Evolutionary conservation across 2,888 invertebrate genomes (phyloP).

Genomic region (Rhorus exstirpatorius): DNA sequence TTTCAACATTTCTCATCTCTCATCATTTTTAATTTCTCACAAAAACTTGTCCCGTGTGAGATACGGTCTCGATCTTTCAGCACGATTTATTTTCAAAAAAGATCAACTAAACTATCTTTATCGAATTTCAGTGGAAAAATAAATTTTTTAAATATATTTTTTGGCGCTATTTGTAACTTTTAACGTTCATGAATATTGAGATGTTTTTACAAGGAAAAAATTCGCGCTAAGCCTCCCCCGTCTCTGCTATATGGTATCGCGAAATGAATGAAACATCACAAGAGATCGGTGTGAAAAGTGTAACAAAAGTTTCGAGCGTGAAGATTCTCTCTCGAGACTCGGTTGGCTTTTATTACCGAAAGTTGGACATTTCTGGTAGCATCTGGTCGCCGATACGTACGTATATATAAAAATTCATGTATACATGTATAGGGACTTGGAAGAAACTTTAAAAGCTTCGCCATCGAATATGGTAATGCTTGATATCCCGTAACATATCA

Average conservation of each 20-base stretch:
- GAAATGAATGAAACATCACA: background rate
- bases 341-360: constrained; percentile 44
- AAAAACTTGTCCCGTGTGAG: no score
- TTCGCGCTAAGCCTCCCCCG: no score
- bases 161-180: no score
- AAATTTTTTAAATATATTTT: no score
- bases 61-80: no score
- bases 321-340: constrained; percentile 32
- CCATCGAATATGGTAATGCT: constrained; percentile 48
- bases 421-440: constrained; percentile 12
- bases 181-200: no score
- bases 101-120: no score
- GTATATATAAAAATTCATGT: constrained; percentile 3
- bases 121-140: no score
- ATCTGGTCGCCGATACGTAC: constrained; percentile 34
- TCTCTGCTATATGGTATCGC: background rate
- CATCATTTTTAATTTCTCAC: no score
- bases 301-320: constrained; percentile 31
- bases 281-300: constrained; percentile 7
- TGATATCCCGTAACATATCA: constrained; percentile 23
- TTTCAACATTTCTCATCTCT: no score
- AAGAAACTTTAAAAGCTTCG: constrained; percentile 42
- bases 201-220: no score
- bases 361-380: constrained; percentile 50
- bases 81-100: no score